Base-by-base conservation (phyloP, 2,888 invertebrate genomes). In the Eristalinus aeneus region DNA sequence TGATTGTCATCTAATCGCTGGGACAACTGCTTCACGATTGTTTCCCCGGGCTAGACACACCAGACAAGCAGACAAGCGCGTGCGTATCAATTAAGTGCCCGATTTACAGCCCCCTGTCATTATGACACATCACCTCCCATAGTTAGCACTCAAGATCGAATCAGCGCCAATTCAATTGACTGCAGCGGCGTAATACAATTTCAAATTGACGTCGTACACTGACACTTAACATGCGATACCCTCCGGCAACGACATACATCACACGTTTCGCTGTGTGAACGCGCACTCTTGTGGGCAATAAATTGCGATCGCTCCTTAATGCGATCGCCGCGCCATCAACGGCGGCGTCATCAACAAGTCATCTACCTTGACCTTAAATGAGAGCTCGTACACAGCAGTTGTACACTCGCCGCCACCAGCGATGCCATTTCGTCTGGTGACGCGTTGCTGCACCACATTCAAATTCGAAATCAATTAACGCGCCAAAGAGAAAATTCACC, bases 351-450 rank as follows among this genome's bases (percentile, higher is more conserved):
- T 46, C 65, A 34, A 80, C 64, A 56, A 68, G 82, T 64, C 56
- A 73, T 63, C 77, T 68, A 73, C 82, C 77, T 78, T 83, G 82
- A 83, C 82, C 77, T 83, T 83, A 83, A 83, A 82, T 77, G 16
- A 34, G 20, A 77, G 16, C 46, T 39, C 12, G 34, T 16, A 46
- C 46, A 4, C 16, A 16, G 46, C 46, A 46, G 46, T n/a, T 16
- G n/a, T 46, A 32, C 22, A n/a, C 11, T 20, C 3, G 46, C 75
- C 23, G 61, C 31, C 63, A 12, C 16, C 16, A 64, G 20, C 34
- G 67, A 46, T 71, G 77, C 71, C 77, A 58, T 32, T 58, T 71
- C 71, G 78, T 78, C 78, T 78, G 36, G 71, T 22, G 31, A 31
- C 23, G 31, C 58, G 4, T 10, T 53, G 46, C 22, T 46, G 16